phyloP scores from a whole-genome alignment of 2,797 vertebrate species.

The Heliangelus exortis region DNA sequence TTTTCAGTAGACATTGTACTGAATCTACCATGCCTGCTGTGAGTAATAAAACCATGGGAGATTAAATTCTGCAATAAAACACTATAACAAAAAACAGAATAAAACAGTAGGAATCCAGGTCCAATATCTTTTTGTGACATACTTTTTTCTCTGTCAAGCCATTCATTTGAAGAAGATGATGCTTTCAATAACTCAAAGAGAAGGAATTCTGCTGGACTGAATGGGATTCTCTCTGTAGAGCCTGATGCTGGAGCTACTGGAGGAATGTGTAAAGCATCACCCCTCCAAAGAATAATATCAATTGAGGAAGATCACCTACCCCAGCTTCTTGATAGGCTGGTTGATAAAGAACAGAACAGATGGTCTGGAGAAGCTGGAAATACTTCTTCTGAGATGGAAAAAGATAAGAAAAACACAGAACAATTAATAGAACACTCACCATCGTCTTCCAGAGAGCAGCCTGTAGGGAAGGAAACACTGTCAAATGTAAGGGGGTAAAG shows the following conservation, averaged over 20 bases:
- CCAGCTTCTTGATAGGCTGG: constrained; percentile 81
- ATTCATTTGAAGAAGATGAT: constrained; percentile 82
- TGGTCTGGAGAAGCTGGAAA: constrained; percentile 78
- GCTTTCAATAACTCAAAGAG: constrained; percentile 54
- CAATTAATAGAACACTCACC: constrained; percentile 36
- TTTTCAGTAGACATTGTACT: background rate
- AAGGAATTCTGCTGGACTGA: constrained; percentile 70
- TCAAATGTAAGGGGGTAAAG: constrained; percentile 76
- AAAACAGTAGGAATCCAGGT: background rate
- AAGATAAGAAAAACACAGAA: background rate
- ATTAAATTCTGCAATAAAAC: background rate
- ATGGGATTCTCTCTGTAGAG: constrained; percentile 42
- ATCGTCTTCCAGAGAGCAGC: constrained; percentile 83
- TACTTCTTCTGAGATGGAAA: background rate
- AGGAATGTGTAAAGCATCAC: constrained; percentile 40
- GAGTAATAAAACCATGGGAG: background rate
- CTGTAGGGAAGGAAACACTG: constrained; percentile 87
- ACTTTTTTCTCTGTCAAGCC: constrained; percentile 44
- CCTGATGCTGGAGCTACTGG: constrained; percentile 45
- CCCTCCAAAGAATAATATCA: constrained; percentile 92
- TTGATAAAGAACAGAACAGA: constrained; percentile 70
- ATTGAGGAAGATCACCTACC: constrained; percentile 94
- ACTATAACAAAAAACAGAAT: background rate
- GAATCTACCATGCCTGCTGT: background rate
- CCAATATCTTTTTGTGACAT: background rate